phyloP scores from a whole-genome alignment of 2,888 invertebrate genomes.

The Ellobium chinense region DNA sequence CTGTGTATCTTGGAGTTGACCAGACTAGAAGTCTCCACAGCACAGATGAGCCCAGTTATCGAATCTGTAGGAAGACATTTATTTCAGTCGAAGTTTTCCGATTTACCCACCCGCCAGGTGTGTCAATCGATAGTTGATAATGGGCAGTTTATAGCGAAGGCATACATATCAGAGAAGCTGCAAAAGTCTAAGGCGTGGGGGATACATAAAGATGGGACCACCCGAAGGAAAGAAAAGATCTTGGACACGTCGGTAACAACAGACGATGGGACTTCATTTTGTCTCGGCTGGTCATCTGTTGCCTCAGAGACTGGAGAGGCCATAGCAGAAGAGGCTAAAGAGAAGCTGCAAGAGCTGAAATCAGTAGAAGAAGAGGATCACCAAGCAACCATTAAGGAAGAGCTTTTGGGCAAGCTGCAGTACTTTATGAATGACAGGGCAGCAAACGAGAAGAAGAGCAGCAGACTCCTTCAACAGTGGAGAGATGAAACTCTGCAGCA shows the following conservation, averaged over 20 bases:
- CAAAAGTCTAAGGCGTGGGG: neutral
- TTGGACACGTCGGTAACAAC: slow-evolving; percentile 1
- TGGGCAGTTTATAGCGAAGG: neutral
- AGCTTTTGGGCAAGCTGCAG: neutral
- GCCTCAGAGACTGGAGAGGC: slow-evolving; percentile 17
- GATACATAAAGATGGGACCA: slow-evolving; percentile 25
- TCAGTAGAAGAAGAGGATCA: neutral
- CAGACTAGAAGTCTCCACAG: neutral
- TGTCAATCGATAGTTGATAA: neutral
- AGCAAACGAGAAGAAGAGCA: slow-evolving; percentile 31
- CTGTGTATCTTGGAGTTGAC: slow-evolving; percentile 4
- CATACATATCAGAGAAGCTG: neutral
- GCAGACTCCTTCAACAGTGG: neutral
- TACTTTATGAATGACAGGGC: slow-evolving; percentile 20
- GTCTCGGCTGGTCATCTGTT: slow-evolving; percentile 16
- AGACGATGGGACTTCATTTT: neutral
- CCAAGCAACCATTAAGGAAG: neutral
- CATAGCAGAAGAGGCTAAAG: slow-evolving; percentile 12
- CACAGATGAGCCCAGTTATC: neutral
- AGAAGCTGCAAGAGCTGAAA: neutral
- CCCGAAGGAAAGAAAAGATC: neutral
- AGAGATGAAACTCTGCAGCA: neutral
- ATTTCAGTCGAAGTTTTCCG: neutral
- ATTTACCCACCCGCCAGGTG: neutral
- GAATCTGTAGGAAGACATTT: neutral